A percentile compares a stretch with the other conserved stretches of the same genome.
Conservation (phyloP, 2,888 invertebrate genomes). For the Agriotes lineatus region DNA sequence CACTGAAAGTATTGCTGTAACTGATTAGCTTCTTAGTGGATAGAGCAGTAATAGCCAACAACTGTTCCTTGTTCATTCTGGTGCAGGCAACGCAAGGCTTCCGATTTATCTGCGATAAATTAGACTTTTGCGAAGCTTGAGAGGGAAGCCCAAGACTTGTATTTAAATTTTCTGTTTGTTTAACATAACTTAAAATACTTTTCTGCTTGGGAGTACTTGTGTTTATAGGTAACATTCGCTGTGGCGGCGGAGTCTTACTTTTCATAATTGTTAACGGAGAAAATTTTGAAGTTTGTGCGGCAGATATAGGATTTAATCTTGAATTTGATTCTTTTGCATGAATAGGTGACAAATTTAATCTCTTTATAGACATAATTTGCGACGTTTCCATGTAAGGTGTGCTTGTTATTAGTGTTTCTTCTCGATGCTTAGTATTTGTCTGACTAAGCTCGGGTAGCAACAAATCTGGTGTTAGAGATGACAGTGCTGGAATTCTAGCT, state of each 20-base stretch:
- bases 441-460: not conserved
- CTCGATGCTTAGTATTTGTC: not conserved
- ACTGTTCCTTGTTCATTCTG: conserved; percentile 56
- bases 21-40: conserved; percentile 58
- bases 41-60: conserved; percentile 54
- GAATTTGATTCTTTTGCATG: conserved; percentile 2
- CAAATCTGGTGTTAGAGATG: conserved; percentile 38
- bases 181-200: conserved; percentile 59
- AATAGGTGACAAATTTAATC: conserved; percentile 34
- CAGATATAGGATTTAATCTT: conserved; percentile 48
- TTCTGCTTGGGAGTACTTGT: conserved; percentile 60
- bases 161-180: conserved; percentile 5
- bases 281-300: conserved; percentile 51
- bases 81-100: conserved; percentile 60
- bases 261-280: conserved; percentile 52
- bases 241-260: conserved; percentile 29
- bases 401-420: conserved; percentile 19
- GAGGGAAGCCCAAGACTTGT: not conserved
- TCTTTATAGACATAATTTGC: conserved; percentile 13
- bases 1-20: conserved; percentile 54
- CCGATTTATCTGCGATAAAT: conserved; percentile 14
- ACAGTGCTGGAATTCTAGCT: not conserved
- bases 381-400: conserved; percentile 22
- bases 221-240: conserved; percentile 34
- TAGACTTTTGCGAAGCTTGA: not conserved